Percentiles rank a stretch among this genome's conserved stretches.
Evolutionary conservation across 2,888 invertebrate genomes (phyloP).

Genomic region (Bursaphelenchus okinawaensis): DNA sequence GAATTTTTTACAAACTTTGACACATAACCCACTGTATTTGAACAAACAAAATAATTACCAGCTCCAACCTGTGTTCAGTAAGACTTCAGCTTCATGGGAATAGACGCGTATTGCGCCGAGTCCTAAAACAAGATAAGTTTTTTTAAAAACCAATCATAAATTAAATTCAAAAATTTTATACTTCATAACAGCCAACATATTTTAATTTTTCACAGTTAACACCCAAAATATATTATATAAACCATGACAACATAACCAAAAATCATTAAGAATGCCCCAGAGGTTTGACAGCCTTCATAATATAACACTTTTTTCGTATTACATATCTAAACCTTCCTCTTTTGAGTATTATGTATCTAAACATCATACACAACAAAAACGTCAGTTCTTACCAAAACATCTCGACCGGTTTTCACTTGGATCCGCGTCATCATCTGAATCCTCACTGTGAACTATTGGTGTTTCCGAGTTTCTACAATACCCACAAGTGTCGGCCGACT

Average conservation of each 20-base stretch:
- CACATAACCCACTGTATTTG: neutral
- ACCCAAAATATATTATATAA: too few relatives aligned
- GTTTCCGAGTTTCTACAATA: constrained; percentile 1
- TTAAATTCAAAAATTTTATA: too few relatives aligned
- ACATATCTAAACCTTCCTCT: too few relatives aligned
- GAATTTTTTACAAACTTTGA: neutral
- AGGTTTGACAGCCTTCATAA: too few relatives aligned
- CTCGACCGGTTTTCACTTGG: constrained; percentile 4
- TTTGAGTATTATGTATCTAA: too few relatives aligned
- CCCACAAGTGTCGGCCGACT: constrained; percentile 6
- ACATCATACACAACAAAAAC: neutral
- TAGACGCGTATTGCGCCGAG: constrained; percentile 25
- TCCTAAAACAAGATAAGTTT: too few relatives aligned
- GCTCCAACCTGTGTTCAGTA: constrained; percentile 37
- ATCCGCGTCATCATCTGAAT: constrained; percentile 4
- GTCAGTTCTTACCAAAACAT: constrained; percentile 8
- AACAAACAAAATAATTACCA: constrained; percentile 25
- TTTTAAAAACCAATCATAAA: too few relatives aligned
- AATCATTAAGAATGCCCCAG: too few relatives aligned
- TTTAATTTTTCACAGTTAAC: too few relatives aligned
- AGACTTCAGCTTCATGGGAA: constrained; percentile 21
- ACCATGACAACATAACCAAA: too few relatives aligned
- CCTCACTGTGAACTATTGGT: neutral
- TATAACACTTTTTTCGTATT: too few relatives aligned
- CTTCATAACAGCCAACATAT: too few relatives aligned